phyloP scores from a whole-genome alignment of 1,140 invertebrate species.

The Protaetia brevitarsis region DNA sequence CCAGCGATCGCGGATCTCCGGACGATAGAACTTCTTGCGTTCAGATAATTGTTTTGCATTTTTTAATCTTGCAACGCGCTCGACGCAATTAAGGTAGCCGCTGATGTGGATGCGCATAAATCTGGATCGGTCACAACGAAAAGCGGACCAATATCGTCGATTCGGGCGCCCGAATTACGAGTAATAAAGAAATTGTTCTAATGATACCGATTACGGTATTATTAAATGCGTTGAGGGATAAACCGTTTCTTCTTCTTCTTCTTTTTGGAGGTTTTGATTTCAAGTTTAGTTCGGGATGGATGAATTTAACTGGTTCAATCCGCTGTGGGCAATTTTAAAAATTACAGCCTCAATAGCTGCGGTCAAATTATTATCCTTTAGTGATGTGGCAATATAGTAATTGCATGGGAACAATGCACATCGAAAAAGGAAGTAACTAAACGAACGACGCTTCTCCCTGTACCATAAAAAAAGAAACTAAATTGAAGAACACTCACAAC shows the following conservation, averaged over 20 bases:
- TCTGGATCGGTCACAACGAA: no score
- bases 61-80: neutral
- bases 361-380: neutral
- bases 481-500: no score
- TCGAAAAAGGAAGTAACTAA: no score
- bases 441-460: no score
- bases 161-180: neutral
- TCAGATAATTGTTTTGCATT: slow-evolving; percentile 13
- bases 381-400: neutral
- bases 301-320: neutral
- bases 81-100: neutral
- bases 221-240: neutral
- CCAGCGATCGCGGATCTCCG: neutral
- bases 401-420: no score
- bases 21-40: slow-evolving; percentile 7
- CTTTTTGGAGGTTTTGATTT: no score
- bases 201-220: neutral
- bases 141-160: neutral
- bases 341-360: neutral
- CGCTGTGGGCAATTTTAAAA: neutral
- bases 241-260: no score
- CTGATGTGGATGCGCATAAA: neutral
- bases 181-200: neutral
- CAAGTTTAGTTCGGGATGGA: no score
- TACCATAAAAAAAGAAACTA: no score